Evolutionary conservation across 2,888 invertebrate genomes (phyloP), one percentile per base, ranked within the genome.

Genomic region (Melangyna quadrimaculata): DNA sequence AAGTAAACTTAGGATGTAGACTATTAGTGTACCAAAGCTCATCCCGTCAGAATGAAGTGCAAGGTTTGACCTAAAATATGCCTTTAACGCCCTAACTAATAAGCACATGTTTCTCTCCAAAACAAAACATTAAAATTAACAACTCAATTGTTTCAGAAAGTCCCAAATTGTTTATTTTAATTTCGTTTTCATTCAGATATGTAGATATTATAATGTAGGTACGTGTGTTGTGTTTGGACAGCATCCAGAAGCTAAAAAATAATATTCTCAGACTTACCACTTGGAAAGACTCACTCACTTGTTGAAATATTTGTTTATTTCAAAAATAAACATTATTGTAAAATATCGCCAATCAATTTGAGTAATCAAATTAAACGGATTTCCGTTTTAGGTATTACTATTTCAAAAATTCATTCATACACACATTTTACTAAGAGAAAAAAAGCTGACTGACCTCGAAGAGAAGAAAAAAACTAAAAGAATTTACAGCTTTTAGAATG

Each of bases 351-450:
- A 59, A 59, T 59, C 59, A 57, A 59, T 59, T 57, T 57, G 65
- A 35, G 57, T 37, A 24, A 19, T 51, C 14, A 59, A 81, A 67
- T 78, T 48, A 29, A 19, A 65, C 63, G 65, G 65, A 65, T 65
- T 78, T 83, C 78, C 78, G 74, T 74, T 78, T 78, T 73, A 69
- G 78, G 77, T 35, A 43, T 35, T 19, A n/a, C n/a, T n/a, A 51
- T 59, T 72, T 51, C 48, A 57, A 17, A 14, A 59, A 53, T 53
- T 74, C 69, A 74, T 74, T 75, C 45, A 70, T 55, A 70, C 48
- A 61, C 19, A 67, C 43, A 19, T 43, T 19, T 19, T 59, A 29
- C 35, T 17, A 27, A 8, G 17, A 65, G 17, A 65, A 17, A 40
- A 59, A 65, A 19, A 35, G 37, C 22, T n/a, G 29, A 40, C 12